A percentile compares a stretch with the other conserved stretches of the same genome.
Evolutionary conservation across 2,113 vertebrate species (phyloP).

Genomic region (Piaya cayana): DNA sequence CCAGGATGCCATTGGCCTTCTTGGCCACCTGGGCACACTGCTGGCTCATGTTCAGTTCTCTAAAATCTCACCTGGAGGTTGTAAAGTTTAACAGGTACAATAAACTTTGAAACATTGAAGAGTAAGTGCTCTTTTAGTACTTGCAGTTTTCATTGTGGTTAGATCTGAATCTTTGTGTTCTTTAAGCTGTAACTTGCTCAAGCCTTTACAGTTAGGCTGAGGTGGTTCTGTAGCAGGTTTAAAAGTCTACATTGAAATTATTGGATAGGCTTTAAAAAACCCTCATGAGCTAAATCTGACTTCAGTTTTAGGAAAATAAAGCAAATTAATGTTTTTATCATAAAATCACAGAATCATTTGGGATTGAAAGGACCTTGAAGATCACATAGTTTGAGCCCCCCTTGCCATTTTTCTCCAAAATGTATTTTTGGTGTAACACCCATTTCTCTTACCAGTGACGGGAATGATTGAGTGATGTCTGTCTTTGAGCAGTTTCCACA

Average conservation of each 20-base stretch:
- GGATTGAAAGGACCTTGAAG: too few species aligned
- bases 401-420: background rate
- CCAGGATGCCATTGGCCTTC: too few species aligned
- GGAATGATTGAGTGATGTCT: background rate
- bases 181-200: background rate
- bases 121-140: background rate
- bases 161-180: background rate
- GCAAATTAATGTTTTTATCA: rapidly evolving
- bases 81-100: background rate
- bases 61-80: rapidly evolving
- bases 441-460: rapidly evolving
- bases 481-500: background rate
- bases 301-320: background rate
- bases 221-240: background rate
- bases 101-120: background rate
- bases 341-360: too few species aligned
- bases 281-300: rapidly evolving
- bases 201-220: background rate
- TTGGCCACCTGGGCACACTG: too few species aligned
- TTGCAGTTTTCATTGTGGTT: background rate
- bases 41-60: too few species aligned
- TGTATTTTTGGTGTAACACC: background rate
- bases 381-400: too few species aligned
- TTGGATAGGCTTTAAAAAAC: background rate
- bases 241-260: background rate